Conservation (phyloP, 2,113 vertebrate species). For the Strix aluco region DNA sequence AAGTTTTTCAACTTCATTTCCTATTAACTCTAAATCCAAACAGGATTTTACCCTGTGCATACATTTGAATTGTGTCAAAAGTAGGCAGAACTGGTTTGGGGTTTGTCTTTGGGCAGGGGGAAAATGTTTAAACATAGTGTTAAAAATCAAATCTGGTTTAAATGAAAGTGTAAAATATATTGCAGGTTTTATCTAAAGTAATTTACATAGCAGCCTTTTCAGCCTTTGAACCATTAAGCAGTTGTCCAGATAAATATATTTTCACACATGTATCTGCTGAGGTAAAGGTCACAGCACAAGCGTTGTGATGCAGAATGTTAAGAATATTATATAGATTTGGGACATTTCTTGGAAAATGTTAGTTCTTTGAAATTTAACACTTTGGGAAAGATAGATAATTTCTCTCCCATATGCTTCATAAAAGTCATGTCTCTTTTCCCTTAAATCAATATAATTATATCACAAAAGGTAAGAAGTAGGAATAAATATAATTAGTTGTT, state of each 20-base stretch:
- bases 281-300: slow-evolving; percentile 31
- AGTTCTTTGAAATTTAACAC: not conserved
- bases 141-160: slow-evolving; percentile 19
- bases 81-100: not conserved
- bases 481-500: not conserved
- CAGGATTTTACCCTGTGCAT: not conserved
- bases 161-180: not conserved
- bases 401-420: not conserved
- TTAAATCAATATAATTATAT: not conserved
- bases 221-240: not conserved
- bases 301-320: not conserved
- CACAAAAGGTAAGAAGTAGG: not conserved
- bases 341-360: not conserved
- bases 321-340: not conserved
- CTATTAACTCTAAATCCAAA: slow-evolving; percentile 6
- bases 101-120: not conserved
- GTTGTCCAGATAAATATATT: slow-evolving; percentile 24
- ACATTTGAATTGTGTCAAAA: not conserved
- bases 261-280: slow-evolving; percentile 20
- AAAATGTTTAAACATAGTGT: not conserved
- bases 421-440: not conserved
- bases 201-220: slow-evolving; percentile 13
- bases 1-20: not conserved
- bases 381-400: not conserved
- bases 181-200: not conserved